These are phyloP conservation scores for Myotis daubentonii DNA, from an alignment of 2,797 vertebrate genomes.

Conservation along the genomic window DNA sequence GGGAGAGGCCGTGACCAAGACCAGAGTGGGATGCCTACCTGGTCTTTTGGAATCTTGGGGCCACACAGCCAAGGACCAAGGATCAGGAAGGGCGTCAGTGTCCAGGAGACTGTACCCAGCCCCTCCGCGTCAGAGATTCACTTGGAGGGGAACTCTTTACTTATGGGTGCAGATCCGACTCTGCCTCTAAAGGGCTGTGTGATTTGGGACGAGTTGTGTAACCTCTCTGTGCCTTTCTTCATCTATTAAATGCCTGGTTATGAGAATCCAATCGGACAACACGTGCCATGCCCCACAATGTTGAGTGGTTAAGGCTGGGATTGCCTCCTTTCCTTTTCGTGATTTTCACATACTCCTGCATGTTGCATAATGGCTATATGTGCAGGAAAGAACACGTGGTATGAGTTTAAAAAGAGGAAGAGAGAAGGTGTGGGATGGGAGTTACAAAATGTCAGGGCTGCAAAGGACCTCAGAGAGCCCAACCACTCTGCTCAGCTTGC, in stretches of 20 bases:
- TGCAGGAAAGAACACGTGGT: neutral
- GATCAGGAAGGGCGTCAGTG: neutral
- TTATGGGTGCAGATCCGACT: neutral
- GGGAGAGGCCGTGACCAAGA: neutral
- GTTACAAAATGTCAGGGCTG: neutral
- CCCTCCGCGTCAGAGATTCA: neutral
- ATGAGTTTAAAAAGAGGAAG: neutral
- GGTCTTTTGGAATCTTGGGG: neutral
- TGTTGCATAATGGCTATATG: neutral
- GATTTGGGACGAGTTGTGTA: neutral
- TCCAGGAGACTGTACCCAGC: neutral
- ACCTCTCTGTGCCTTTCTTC: slow-evolving; percentile 2
- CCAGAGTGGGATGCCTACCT: neutral
- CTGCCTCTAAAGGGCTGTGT: neutral
- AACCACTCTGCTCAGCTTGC: neutral
- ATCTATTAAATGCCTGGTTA: neutral
- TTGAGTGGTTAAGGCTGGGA: neutral
- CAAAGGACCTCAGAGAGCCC: neutral
- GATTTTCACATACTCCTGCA: neutral
- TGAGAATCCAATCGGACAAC: neutral
- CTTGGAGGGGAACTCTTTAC: neutral
- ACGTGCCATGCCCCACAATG: neutral
- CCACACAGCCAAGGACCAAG: neutral
- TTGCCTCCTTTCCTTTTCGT: neutral
- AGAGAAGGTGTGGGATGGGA: neutral